Conservation (phyloP, 2,113 vertebrate genomes). For the Hippoglossus stenolepis region DNA sequence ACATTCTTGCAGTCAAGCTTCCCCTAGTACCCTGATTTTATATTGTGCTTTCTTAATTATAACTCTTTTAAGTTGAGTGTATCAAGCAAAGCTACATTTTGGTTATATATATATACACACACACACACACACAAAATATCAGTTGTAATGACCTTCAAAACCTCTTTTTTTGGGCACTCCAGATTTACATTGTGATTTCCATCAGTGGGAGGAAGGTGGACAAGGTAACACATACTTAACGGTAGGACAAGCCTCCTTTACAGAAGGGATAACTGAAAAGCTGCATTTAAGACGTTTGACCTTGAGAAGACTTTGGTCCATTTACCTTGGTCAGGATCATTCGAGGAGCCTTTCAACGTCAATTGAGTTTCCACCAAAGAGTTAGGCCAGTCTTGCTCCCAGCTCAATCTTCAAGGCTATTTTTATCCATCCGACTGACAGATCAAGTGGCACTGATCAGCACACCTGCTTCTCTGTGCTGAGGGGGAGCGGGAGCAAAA, state of each 20-base stretch:
- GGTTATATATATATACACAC: no score
- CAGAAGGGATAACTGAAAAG: constrained; percentile 29
- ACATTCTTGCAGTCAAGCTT: neutral
- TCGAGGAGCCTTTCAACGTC: constrained; percentile 69
- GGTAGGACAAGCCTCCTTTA: constrained; percentile 1
- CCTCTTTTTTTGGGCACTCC: no score
- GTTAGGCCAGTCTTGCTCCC: constrained; percentile 60
- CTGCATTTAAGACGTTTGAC: constrained; percentile 48
- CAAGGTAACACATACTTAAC: neutral
- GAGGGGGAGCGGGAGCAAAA: constrained; percentile 67
- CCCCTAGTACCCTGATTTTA: neutral
- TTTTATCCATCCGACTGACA: constrained; percentile 79
- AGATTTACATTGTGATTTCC: neutral
- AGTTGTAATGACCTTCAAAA: no score
- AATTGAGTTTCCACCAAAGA: constrained; percentile 68
- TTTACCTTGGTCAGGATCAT: constrained; percentile 61
- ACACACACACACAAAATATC: no score
- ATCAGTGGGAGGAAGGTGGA: neutral
- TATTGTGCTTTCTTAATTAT: neutral
- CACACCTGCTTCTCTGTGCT: constrained; percentile 76
- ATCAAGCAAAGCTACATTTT: no score
- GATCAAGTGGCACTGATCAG: constrained; percentile 80
- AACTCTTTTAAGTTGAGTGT: neutral
- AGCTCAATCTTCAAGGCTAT: constrained; percentile 76
- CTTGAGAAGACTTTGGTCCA: constrained; percentile 61